Conservation (phyloP, 2,888 invertebrate species). For the Alitta virens region DNA sequence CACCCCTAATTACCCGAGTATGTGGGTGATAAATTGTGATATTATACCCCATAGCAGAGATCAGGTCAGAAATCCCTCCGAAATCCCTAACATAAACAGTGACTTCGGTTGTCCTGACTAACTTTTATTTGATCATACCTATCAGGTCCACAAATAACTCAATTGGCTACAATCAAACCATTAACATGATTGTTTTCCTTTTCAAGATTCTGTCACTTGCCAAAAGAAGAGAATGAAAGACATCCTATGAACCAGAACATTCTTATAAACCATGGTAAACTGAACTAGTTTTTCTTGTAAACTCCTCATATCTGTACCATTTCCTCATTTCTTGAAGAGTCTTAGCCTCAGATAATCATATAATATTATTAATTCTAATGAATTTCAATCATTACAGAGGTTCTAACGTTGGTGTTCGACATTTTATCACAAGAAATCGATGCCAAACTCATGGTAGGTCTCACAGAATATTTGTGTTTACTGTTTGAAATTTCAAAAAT, state of each 20-base stretch:
- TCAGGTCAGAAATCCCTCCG: neutral
- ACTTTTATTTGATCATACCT: too few species aligned
- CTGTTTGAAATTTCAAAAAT: neutral
- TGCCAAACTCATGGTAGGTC: slow-evolving; percentile 42
- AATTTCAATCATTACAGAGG: slow-evolving; percentile 25
- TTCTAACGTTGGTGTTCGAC: slow-evolving; percentile 39
- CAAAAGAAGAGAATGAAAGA: slow-evolving; percentile 30
- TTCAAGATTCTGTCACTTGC: slow-evolving; percentile 35
- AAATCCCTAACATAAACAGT: neutral
- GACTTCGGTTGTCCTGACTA: too few species aligned
- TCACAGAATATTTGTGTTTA: neutral
- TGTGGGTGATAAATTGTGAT: neutral
- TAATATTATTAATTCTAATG: neutral
- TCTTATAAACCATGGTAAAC: slow-evolving; percentile 37
- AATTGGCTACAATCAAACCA: too few species aligned
- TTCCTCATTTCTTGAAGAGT: too few species aligned
- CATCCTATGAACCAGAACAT: slow-evolving; percentile 44
- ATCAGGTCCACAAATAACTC: too few species aligned
- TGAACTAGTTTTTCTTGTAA: neutral
- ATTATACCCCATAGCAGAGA: neutral
- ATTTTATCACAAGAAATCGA: slow-evolving; percentile 36
- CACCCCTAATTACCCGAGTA: neutral
- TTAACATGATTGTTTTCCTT: neutral
- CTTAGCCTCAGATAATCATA: too few species aligned
- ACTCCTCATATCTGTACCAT: neutral